Conservation (phyloP, 1,140 invertebrate species). For the Drosophila watanabei region DNA sequence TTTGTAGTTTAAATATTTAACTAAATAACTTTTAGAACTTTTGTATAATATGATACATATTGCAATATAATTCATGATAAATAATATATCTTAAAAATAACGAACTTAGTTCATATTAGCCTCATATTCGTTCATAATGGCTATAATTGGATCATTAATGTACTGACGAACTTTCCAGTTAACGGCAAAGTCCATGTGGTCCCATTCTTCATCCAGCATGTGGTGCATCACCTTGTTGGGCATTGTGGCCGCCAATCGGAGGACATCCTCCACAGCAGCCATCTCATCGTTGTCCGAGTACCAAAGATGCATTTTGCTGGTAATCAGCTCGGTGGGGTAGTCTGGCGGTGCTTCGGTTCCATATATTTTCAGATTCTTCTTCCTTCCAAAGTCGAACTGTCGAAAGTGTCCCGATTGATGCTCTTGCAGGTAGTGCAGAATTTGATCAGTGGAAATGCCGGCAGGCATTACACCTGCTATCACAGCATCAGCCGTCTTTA, state of each 20-base stretch:
- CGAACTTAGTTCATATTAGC: neutral
- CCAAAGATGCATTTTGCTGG: constrained; percentile 87
- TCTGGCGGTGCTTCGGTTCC: constrained; percentile 85
- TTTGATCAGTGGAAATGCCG: constrained; percentile 90
- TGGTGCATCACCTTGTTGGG: constrained; percentile 47
- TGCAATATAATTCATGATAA: too few relatives aligned
- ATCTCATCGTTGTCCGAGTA: constrained; percentile 89
- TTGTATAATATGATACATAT: too few relatives aligned
- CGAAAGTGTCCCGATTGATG: constrained; percentile 85
- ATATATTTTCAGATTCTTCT: constrained; percentile 85
- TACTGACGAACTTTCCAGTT: constrained; percentile 84
- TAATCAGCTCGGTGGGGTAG: constrained; percentile 85
- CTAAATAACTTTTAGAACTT: too few relatives aligned
- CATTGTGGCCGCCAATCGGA: constrained; percentile 21
- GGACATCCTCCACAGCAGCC: constrained; percentile 35
- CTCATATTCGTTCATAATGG: constrained; percentile 83
- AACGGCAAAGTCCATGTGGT: constrained; percentile 82
- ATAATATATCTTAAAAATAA: neutral
- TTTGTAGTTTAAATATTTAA: too few relatives aligned
- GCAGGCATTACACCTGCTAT: constrained; percentile 89
- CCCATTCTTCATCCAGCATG: constrained; percentile 40
- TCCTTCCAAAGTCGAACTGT: constrained; percentile 81
- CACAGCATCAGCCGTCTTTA: constrained; percentile 86
- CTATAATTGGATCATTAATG: constrained; percentile 83
- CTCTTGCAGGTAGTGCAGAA: constrained; percentile 89